A percentile compares a stretch with the other conserved stretches of the same genome.
Evolutionary conservation across 2,113 vertebrate species (phyloP).

Genomic region (Channa argus): DNA sequence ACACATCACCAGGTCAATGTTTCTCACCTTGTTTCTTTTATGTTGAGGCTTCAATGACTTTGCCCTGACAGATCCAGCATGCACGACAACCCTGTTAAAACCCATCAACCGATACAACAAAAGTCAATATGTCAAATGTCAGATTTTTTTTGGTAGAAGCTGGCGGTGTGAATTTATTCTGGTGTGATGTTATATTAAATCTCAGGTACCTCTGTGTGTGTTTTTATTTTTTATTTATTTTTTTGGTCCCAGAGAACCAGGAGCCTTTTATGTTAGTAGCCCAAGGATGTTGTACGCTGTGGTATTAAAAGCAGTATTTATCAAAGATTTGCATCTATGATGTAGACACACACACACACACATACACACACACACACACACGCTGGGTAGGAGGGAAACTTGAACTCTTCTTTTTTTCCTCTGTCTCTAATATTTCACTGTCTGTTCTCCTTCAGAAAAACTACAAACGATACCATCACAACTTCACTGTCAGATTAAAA

Average conservation of each 20-base stretch:
- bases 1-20: too few relatives aligned
- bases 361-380: background rate
- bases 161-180: background rate
- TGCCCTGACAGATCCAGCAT: background rate
- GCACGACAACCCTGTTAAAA: background rate
- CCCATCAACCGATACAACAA: slow-evolving; percentile 1
- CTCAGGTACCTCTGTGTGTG: background rate
- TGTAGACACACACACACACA: background rate
- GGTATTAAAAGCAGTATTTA: slow-evolving; percentile 15
- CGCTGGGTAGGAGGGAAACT: background rate
- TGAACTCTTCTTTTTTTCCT: background rate
- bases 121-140: background rate
- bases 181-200: slow-evolving; percentile 1
- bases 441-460: background rate
- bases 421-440: background rate
- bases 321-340: slow-evolving; percentile 13
- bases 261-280: slow-evolving; percentile 16
- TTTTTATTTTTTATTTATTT: slow-evolving; percentile 6
- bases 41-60: background rate
- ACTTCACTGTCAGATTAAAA: background rate
- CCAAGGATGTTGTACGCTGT: slow-evolving; percentile 21
- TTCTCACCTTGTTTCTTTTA: background rate
- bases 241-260: slow-evolving; percentile 1
- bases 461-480: background rate
- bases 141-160: background rate